Evolutionary conservation across 2,113 vertebrate genomes (phyloP).

Genomic region (Excalfactoria chinensis): DNA sequence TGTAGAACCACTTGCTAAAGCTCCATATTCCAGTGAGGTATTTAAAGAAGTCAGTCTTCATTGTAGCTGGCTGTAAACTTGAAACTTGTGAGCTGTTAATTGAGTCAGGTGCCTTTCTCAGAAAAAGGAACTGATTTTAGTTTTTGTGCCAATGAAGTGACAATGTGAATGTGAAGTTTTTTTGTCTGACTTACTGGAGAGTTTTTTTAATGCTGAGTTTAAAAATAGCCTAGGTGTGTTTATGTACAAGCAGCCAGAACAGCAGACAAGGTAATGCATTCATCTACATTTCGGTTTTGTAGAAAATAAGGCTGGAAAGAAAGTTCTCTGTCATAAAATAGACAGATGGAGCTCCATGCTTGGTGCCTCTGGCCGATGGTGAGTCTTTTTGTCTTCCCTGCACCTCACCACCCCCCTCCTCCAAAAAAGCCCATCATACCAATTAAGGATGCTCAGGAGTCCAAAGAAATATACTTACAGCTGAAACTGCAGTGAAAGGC

Average conservation of each 20-base stretch:
- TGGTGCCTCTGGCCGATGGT: neutral
- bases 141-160: neutral
- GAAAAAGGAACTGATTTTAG: neutral
- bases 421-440: neutral
- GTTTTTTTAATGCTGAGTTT: neutral
- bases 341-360: rapidly evolving
- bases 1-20: neutral
- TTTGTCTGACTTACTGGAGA: neutral
- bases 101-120: neutral
- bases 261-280: neutral
- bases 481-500: neutral
- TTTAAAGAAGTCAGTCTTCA: neutral
- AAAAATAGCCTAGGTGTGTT: neutral
- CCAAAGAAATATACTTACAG: neutral
- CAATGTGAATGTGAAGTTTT: neutral
- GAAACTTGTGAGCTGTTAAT: neutral
- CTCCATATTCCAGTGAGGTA: neutral
- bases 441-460: neutral
- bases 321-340: neutral
- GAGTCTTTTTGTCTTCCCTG: neutral
- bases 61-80: neutral
- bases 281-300: neutral
- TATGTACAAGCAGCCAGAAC: neutral
- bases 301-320: neutral
- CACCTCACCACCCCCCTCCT: neutral